phyloP scores from a whole-genome alignment of 2,888 invertebrate species.

The Boloria selene region DNA sequence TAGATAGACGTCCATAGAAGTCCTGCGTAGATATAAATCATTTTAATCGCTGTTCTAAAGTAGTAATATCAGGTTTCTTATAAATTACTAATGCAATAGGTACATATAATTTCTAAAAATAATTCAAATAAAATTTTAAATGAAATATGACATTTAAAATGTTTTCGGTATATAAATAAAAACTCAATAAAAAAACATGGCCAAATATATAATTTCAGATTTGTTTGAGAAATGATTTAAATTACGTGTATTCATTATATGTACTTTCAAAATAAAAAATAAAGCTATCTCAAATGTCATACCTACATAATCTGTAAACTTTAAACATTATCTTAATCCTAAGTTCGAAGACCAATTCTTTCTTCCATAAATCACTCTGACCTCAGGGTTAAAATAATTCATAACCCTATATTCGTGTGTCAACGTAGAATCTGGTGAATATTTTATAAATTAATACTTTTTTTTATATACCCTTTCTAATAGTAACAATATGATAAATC shows the following conservation, averaged over 20 bases:
- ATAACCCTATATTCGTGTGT: conserved; percentile 49
- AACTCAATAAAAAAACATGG: too few species aligned
- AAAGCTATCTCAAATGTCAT: conserved; percentile 24
- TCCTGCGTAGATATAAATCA: conserved; percentile 9
- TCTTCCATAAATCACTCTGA: conserved; percentile 57
- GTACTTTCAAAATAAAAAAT: conserved; percentile 5
- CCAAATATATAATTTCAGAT: too few species aligned
- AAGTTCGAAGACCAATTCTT: conserved; percentile 33
- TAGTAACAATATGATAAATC: conserved; percentile 42
- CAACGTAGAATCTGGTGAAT: conserved; percentile 44
- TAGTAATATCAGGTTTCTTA: conserved; percentile 11
- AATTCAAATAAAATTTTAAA: not conserved
- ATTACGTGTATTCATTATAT: too few species aligned
- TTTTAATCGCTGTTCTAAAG: conserved; percentile 11
- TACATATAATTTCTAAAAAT: conserved; percentile 2
- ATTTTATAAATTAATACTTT: conserved; percentile 39
- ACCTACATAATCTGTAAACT: conserved; percentile 8
- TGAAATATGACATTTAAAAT: too few species aligned
- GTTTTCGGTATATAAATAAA: too few species aligned
- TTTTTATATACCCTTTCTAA: conserved; percentile 25
- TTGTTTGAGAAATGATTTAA: too few species aligned
- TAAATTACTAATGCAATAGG: conserved; percentile 6
- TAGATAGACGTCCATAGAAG: conserved; percentile 9
- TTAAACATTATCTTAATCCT: conserved; percentile 32
- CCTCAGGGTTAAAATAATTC: conserved; percentile 57